Percentiles rank a stretch among this genome's conserved stretches.
Evolutionary conservation across 2,888 invertebrate species (phyloP).

Genomic region (Pheosia gnoma): DNA sequence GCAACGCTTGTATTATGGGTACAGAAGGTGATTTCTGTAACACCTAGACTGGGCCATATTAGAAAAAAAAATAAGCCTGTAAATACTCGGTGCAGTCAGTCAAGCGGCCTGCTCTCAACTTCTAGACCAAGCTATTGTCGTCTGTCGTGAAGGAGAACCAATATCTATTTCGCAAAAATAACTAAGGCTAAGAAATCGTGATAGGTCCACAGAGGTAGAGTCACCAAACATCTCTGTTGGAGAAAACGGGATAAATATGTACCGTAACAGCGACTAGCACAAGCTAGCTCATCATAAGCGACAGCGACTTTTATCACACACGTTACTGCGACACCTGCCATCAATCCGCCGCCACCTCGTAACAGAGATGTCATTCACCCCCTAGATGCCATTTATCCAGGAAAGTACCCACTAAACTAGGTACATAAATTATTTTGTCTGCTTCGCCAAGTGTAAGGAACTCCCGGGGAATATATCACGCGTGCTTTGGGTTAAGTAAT

Average conservation of each 20-base stretch:
- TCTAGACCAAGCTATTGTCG: too few relatives aligned
- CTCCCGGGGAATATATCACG: conserved; percentile 79
- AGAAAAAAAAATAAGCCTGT: too few relatives aligned
- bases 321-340: conserved; percentile 10
- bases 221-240: not conserved
- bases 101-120: too few relatives aligned
- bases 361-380: conserved; percentile 81
- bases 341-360: conserved; percentile 42
- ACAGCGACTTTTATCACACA: conserved; percentile 6
- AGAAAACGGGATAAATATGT: not conserved
- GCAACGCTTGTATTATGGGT: too few relatives aligned
- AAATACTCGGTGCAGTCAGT: too few relatives aligned
- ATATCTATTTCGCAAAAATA: too few relatives aligned
- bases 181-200: too few relatives aligned
- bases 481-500: conserved; percentile 41
- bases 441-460: conserved; percentile 79
- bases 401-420: conserved; percentile 80
- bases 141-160: too few relatives aligned
- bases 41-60: too few relatives aligned
- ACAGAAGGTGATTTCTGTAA: too few relatives aligned
- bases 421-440: conserved; percentile 83
- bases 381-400: conserved; percentile 71
- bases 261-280: not conserved
- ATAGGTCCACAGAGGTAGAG: not conserved
- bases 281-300: conserved; percentile 1